Conservation (phyloP, 37 sponge, comb jelly and placozoan species). For the Theonella swinhoei region DNA sequence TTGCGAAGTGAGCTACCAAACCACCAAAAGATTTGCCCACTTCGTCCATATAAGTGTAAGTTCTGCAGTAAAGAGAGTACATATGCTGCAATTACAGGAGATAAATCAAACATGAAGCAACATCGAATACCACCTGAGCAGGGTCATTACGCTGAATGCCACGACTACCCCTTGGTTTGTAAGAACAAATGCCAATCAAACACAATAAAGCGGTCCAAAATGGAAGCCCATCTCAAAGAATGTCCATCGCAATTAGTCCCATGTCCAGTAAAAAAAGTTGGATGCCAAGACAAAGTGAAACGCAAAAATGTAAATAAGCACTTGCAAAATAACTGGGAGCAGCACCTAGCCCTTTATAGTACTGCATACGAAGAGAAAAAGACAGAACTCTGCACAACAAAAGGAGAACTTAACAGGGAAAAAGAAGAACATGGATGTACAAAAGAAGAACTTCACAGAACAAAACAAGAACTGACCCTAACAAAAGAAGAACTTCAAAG, state of each 20-base stretch:
- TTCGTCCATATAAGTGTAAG: slow-evolving; percentile 5
- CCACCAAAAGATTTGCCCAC: neutral
- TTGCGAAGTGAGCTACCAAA: neutral
- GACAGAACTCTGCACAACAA: neutral
- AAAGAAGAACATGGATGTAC: neutral
- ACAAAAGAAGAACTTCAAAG: neutral
- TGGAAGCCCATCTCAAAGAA: slow-evolving; percentile 16
- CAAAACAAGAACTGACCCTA: neutral
- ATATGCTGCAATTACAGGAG: neutral
- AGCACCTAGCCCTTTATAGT: slow-evolving; percentile 25
- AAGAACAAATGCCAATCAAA: neutral
- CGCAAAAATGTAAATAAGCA: neutral
- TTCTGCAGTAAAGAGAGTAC: neutral
- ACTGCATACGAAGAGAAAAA: neutral
- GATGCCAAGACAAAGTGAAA: neutral
- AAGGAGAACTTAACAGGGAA: neutral
- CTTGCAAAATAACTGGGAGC: neutral
- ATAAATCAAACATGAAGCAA: neutral
- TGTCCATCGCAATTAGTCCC: neutral
- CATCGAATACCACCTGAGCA: neutral
- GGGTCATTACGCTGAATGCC: slow-evolving; percentile 4
- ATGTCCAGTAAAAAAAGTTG: neutral
- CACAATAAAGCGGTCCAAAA: neutral
- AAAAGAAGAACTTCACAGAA: neutral
- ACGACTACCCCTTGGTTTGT: slow-evolving; percentile 6